These are phyloP conservation scores for Drosophila mulleri DNA, from an alignment of 2,888 invertebrate species.

Conservation along the genomic window DNA sequence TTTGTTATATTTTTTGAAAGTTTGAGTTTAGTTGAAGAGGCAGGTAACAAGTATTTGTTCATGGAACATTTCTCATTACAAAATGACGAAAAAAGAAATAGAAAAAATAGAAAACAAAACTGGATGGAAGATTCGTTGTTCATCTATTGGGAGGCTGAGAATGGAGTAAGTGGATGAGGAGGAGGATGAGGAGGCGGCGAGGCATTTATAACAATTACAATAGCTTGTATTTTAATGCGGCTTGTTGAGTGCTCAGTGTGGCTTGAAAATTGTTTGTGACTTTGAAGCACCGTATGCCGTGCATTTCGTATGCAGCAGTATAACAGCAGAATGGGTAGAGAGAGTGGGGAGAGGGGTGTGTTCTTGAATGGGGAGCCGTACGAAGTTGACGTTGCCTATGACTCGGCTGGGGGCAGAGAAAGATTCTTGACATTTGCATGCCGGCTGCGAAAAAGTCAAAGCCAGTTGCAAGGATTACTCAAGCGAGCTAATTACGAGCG, in stretches of 20 bases:
- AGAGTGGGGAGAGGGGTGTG: background rate
- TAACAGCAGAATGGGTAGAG: background rate
- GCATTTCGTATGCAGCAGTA: slow-evolving; percentile 29
- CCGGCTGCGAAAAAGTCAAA: slow-evolving; percentile 54
- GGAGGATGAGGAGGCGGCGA: background rate
- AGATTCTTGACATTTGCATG: slow-evolving; percentile 56
- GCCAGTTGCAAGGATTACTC: slow-evolving; percentile 48
- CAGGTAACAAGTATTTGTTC: slow-evolving; percentile 24
- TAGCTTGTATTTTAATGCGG: slow-evolving; percentile 69
- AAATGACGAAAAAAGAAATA: slow-evolving; percentile 20
- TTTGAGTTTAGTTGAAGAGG: slow-evolving; percentile 40
- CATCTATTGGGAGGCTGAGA: slow-evolving; percentile 4
- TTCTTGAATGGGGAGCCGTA: slow-evolving; percentile 2
- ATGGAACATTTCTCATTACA: slow-evolving; percentile 30
- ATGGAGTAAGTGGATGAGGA: background rate
- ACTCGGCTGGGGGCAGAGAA: slow-evolving; percentile 3
- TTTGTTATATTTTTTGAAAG: slow-evolving; percentile 41
- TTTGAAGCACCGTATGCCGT: slow-evolving; percentile 59
- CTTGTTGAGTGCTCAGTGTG: slow-evolving; percentile 76
- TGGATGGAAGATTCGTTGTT: slow-evolving; percentile 33
- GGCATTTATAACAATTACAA: slow-evolving; percentile 59
- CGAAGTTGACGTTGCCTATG: slow-evolving; percentile 15
- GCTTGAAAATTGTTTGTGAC: slow-evolving; percentile 76
- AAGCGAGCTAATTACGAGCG: slow-evolving; percentile 51
- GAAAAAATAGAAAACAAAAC: slow-evolving; percentile 22